These are phyloP conservation scores for Dendroctonus valens DNA, from an alignment of 1,140 invertebrate genomes.

Conservation along the genomic window DNA sequence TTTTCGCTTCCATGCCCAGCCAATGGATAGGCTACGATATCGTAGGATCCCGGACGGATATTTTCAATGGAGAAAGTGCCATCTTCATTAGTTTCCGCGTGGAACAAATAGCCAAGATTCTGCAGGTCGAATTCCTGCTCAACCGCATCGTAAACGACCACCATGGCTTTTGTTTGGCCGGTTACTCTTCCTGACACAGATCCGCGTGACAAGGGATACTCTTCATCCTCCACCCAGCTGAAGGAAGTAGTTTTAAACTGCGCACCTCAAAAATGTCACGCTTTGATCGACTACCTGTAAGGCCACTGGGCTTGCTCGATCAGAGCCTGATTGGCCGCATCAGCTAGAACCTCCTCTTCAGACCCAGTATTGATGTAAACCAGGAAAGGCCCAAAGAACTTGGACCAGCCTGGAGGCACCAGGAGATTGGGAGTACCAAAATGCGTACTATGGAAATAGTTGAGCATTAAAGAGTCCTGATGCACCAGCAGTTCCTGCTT, in stretches of 20 bases:
- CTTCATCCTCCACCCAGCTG: constrained; percentile 17
- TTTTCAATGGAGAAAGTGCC: constrained; percentile 13
- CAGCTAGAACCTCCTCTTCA: constrained; percentile 13
- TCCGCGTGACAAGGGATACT: constrained; percentile 10
- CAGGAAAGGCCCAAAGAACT: constrained; percentile 15
- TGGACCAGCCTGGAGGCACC: constrained; percentile 19
- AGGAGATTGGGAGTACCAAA: constrained; percentile 13
- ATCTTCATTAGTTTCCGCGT: constrained; percentile 10
- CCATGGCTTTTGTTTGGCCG: constrained; percentile 19
- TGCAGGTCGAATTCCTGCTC: constrained; percentile 20
- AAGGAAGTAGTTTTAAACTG: background rate
- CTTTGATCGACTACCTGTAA: constrained; percentile 10
- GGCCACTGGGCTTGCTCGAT: constrained; percentile 15
- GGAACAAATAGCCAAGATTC: constrained; percentile 16
- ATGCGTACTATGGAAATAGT: constrained; percentile 24
- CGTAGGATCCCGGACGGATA: constrained; percentile 12
- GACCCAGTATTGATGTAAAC: constrained; percentile 22
- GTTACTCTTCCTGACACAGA: constrained; percentile 19
- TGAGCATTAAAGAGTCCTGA: constrained; percentile 21
- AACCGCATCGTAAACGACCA: constrained; percentile 8
- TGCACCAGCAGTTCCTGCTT: constrained; percentile 24
- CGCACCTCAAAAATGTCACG: background rate
- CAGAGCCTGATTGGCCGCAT: constrained; percentile 11
- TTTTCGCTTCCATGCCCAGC: constrained; percentile 23
- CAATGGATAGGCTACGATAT: constrained; percentile 17